A percentile compares a stretch with the other conserved stretches of the same genome.
phyloP scores from a whole-genome alignment of 2,797 vertebrate species.

The Arrhamphus sclerolepis region DNA sequence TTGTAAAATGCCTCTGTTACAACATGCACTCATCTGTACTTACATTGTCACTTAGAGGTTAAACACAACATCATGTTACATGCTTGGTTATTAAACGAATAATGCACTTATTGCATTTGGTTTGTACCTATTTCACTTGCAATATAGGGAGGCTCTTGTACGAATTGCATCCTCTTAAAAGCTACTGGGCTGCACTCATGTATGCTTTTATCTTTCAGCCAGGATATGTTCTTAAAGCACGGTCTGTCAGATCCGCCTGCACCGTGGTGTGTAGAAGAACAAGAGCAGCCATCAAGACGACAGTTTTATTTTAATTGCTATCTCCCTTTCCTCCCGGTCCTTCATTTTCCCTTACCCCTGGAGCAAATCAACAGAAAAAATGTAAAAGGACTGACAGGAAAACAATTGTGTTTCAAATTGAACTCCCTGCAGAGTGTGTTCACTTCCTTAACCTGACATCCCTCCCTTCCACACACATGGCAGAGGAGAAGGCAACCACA shows the following conservation, averaged over 20 bases:
- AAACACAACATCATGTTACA: constrained; percentile 62
- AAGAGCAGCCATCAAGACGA: constrained; percentile 82
- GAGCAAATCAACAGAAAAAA: constrained; percentile 84
- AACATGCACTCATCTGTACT: constrained; percentile 34
- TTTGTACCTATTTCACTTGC: constrained; percentile 52
- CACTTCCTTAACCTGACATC: constrained; percentile 88
- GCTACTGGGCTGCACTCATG: constrained; percentile 75
- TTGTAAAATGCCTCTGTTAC: constrained; percentile 33
- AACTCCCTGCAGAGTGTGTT: constrained; percentile 86
- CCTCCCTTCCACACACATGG: constrained; percentile 79
- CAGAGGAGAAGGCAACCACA: constrained; percentile 75
- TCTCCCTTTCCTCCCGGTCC: constrained; percentile 80
- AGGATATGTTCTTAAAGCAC: constrained; percentile 80
- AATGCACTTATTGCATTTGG: constrained; percentile 57
- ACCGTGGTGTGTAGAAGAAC: constrained; percentile 72
- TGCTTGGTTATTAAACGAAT: constrained; percentile 69
- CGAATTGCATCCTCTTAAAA: constrained; percentile 77
- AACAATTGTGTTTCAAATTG: constrained; percentile 88
- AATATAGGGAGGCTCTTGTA: constrained; percentile 69
- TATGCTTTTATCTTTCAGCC: constrained; percentile 81
- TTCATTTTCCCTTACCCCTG: constrained; percentile 88
- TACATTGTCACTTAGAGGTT: constrained; percentile 54
- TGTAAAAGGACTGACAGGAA: constrained; percentile 85
- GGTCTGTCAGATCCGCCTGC: constrained; percentile 78
- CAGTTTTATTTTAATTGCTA: constrained; percentile 86